Base-by-base conservation (phyloP, 2,888 invertebrate genomes). In the Polymixis flavicincta region DNA sequence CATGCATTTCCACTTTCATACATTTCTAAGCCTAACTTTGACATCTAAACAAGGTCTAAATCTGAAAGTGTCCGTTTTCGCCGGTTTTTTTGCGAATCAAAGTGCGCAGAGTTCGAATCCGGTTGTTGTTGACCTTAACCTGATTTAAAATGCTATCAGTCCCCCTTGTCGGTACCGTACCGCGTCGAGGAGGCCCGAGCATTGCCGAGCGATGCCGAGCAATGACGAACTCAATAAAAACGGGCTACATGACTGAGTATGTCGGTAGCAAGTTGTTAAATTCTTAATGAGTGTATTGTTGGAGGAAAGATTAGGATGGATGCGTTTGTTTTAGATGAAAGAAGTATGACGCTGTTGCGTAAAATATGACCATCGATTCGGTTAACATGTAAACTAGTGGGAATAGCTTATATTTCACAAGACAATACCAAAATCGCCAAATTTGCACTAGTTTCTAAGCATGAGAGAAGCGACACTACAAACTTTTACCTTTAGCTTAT, bases 81-180 rank as follows among this genome's bases (percentile, higher is more conserved):
- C n/a, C 59, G 50, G 52, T 13, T 74, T 78, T 68, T 79, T 74
- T 63, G 13, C 74, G 74, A 87, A 82, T 82, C 85, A 86, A 85
- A 83, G 82, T 82, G 81, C 71, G 22, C 64, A 76, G 37, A 76
- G 60, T 72, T 76, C 54, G 63, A 54, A 80, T 57, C 82, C 74
- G 82, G 84, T 88, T 89, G 88, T 86, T 91, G 89, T 90, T 94
- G 95, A 95, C 95, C 96, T 96, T 96, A 95, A 95, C 95, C 95
- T 95, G 93, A 94, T 96, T 95, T 95, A 95, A 95, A 94, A 96
- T 96, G 95, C 96, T 92, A 94, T 95, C 94, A 94, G 92, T 90
- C 89, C 79, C 82, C 84, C 86, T 82, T 87, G 78, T 82, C 82
- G 81, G 79, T 84, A 73, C 80, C 83, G 85, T 85, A 81, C 73